Evolutionary conservation across 2,888 invertebrate species (phyloP), one percentile per base, ranked within the genome.

Genomic region (Tetanocera ferruginea): DNA sequence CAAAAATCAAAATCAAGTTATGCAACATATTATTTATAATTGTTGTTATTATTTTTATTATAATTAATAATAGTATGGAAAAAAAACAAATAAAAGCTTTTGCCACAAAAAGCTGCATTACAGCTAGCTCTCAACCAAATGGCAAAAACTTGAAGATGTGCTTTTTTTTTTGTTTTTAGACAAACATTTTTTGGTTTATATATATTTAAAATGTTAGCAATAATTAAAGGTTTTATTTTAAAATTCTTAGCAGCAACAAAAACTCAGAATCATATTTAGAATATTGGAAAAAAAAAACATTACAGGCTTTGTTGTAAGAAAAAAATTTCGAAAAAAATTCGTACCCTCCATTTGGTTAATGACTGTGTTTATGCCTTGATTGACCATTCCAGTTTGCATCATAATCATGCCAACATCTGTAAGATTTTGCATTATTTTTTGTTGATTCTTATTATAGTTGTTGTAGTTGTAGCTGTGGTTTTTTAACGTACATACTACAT

Each of bases 351-450:
- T 86, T 87, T 89, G 88, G 85, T 89, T 89, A 88, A 88, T 91
- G 90, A 92, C 91, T 90, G 92, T 92, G 93, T 94, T 95, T 92
- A 94, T 92, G 91, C 93, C 94, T 92, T 95, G 95, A 94, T 96
- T 96, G 94, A 96, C 95, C 96, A 96, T 96, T 93, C 96, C 96
- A 91, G 95, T 94, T 94, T 96, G 96, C 96, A 96, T 96, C 96
- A 96, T 95, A 93, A 96, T 96, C 96, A 96, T 96, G 93, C 96
- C 96, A 92, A 96, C 96, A 96, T 96, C 96, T 96, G 96, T 85
- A 90, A 90, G 85, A 87, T 84, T 85, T 81, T 87, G 83, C 84
- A 87, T 83, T 80, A 81, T 55, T 67, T 43, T 75, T 23, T 31
- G 17, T 52, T 62, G 73, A 62, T 19, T 62, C 8, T 8, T 49